Evolutionary conservation across 2,113 vertebrate genomes (phyloP).

Genomic region (Prunella himalayana): DNA sequence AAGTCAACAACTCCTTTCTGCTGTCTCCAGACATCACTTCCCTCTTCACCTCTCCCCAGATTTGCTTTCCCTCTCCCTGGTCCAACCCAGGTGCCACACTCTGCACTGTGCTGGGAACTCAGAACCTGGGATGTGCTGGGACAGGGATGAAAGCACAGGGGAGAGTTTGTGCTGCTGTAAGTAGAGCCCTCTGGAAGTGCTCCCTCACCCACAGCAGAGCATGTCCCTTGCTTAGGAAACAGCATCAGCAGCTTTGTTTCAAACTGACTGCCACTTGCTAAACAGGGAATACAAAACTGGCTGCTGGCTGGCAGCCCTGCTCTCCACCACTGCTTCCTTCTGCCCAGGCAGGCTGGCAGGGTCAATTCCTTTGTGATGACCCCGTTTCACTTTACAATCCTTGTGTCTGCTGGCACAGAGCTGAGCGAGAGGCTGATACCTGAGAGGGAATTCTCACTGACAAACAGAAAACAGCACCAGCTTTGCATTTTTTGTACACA

Average conservation of each 20-base stretch:
- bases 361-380: not conserved
- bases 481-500: not conserved
- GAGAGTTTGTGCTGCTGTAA: not conserved
- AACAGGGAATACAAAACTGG: not conserved
- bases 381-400: not conserved
- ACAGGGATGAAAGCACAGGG: not conserved
- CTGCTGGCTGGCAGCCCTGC: not conserved
- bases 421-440: not conserved
- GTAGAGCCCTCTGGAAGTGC: not conserved
- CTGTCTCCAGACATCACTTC: not conserved
- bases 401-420: not conserved
- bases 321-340: not conserved
- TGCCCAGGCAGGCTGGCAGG: not conserved
- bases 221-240: not conserved
- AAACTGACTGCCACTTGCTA: not conserved
- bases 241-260: not conserved
- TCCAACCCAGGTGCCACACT: not conserved
- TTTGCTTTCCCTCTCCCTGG: not conserved
- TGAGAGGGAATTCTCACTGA: not conserved
- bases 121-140: not conserved
- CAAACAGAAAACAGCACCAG: not conserved
- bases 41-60: not conserved
- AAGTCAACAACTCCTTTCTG: not conserved
- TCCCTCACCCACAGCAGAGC: not conserved
- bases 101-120: not conserved